phyloP scores from a whole-genome alignment of 2,113 vertebrate species.

The Sorex fumeus region DNA sequence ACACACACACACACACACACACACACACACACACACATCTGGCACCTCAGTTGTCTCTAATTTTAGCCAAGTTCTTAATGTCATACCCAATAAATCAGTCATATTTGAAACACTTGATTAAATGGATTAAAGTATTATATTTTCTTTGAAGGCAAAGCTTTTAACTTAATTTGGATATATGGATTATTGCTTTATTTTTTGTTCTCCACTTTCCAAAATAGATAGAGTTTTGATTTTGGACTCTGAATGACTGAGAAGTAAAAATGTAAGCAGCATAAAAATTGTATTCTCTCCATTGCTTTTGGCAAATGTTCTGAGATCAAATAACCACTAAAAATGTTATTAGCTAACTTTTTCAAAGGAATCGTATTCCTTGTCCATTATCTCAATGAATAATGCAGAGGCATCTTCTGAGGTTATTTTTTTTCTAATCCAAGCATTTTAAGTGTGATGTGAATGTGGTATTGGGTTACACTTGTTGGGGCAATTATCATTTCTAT shows the following conservation, averaged over 20 bases:
- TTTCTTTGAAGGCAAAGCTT: constrained; percentile 35
- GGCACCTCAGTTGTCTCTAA: neutral
- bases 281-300: neutral
- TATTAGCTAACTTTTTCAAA: constrained; percentile 57
- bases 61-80: constrained; percentile 44
- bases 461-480: neutral
- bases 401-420: constrained; percentile 32
- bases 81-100: constrained; percentile 5
- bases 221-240: constrained; percentile 11
- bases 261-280: constrained; percentile 56
- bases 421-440: neutral
- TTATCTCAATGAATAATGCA: constrained; percentile 43
- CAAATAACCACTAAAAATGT: constrained; percentile 61
- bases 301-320: constrained; percentile 56
- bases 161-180: neutral
- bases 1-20: neutral
- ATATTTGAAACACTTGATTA: constrained; percentile 7
- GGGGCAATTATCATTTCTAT: neutral
- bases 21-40: neutral
- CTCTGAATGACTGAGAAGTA: constrained; percentile 28
- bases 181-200: constrained; percentile 22
- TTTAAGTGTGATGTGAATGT: neutral
- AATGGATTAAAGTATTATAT: neutral
- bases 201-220: constrained; percentile 39
- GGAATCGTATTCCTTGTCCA: neutral